Percentiles rank a stretch among this genome's conserved stretches.
phyloP scores from a whole-genome alignment of 1,140 invertebrate genomes.

The Lasioglossum albipes region DNA sequence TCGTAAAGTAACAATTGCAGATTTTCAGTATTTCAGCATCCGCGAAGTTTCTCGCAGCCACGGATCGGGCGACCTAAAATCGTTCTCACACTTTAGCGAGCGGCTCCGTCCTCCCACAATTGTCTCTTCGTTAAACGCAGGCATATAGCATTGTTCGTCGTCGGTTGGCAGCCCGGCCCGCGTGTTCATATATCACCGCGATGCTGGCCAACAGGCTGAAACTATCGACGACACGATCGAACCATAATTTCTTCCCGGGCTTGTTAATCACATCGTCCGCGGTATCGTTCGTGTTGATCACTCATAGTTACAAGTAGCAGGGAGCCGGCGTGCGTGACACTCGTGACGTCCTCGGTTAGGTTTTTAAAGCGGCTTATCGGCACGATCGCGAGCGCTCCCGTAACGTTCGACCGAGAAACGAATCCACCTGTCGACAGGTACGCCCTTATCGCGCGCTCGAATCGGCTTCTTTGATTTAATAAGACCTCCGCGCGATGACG shows the following conservation, averaged over 20 bases:
- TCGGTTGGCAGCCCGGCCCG: not conserved
- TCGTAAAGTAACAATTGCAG: too few species aligned
- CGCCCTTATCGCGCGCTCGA: conserved; percentile 45
- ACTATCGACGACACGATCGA: conserved; percentile 56
- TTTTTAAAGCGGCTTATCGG: conserved; percentile 57
- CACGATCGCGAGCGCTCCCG: conserved; percentile 43
- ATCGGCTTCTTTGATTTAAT: conserved; percentile 67
- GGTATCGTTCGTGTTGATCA: conserved; percentile 56
- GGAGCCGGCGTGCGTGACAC: conserved; percentile 54
- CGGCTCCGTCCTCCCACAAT: not conserved
- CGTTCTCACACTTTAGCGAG: not conserved
- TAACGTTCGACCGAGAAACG: conserved; percentile 40
- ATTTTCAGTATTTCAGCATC: too few species aligned
- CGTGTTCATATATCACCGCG: conserved; percentile 16
- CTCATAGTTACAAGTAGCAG: conserved; percentile 55
- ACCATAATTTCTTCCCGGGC: conserved; percentile 45
- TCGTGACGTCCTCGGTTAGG: conserved; percentile 39
- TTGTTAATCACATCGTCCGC: conserved; percentile 58
- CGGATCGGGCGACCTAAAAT: too few species aligned
- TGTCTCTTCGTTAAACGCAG: conserved; percentile 12
- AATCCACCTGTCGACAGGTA: conserved; percentile 64
- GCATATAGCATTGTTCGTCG: not conserved
- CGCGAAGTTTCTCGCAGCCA: too few species aligned
- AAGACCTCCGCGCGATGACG: conserved; percentile 62
- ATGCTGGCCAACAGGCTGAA: conserved; percentile 9